phyloP scores from a whole-genome alignment of 2,888 invertebrate species.

The Venustoraphidia nigricollis region DNA sequence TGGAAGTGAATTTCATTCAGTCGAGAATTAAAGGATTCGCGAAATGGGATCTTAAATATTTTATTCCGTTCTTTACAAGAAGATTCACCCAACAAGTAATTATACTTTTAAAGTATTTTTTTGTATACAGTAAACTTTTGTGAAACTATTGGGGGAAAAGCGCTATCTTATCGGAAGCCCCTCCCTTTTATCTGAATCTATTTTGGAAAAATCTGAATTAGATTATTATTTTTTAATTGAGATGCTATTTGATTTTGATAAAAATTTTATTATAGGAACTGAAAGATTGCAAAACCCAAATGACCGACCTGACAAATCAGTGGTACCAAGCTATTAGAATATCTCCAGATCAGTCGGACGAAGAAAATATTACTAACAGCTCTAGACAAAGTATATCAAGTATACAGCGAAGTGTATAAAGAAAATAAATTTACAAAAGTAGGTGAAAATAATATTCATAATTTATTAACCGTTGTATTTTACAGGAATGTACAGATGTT shows the following conservation, averaged over 20 bases:
- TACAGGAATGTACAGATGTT: neutral
- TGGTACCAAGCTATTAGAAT: constrained; percentile 95
- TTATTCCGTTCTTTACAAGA: constrained; percentile 92
- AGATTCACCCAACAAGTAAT: constrained; percentile 83
- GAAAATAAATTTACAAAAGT: neutral
- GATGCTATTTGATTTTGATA: no score
- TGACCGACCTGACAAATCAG: constrained; percentile 90
- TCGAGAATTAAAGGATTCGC: constrained; percentile 76
- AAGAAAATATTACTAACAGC: constrained; percentile 36
- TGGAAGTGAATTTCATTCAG: constrained; percentile 75
- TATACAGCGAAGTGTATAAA: constrained; percentile 13
- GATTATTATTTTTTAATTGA: no score
- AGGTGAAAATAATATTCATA: neutral
- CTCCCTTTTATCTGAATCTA: no score
- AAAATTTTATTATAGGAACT: constrained; percentile 50
- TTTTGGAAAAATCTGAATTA: no score
- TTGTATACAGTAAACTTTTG: no score
- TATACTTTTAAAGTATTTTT: neutral
- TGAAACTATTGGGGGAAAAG: no score
- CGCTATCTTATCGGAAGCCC: no score
- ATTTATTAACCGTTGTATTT: neutral
- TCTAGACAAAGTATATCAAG: constrained; percentile 28
- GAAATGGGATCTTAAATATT: constrained; percentile 80
- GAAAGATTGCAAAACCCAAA: constrained; percentile 90
- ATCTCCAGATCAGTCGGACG: constrained; percentile 73